A percentile compares a stretch with the other conserved stretches of the same genome.
phyloP scores from a whole-genome alignment of 1,140 invertebrate genomes.

The Tetranychus urticae region DNA sequence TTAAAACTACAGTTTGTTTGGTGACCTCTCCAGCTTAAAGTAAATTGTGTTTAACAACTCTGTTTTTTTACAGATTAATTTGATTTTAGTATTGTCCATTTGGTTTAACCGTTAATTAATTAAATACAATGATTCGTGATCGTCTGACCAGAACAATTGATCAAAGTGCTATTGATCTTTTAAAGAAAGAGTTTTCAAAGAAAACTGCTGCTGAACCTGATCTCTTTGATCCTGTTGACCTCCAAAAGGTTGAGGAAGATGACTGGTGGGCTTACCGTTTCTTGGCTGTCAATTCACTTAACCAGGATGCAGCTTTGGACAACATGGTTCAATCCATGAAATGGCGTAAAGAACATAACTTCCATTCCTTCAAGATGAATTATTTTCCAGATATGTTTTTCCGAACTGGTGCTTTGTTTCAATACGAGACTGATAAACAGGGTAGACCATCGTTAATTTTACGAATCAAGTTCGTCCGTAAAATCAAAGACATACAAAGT shows the following conservation, averaged over 20 bases:
- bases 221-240: constrained; percentile 3
- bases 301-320: constrained; percentile 2
- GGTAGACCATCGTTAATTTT: constrained; percentile 1
- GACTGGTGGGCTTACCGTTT: constrained; percentile 10
- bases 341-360: constrained; percentile 2
- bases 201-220: neutral
- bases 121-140: too few relatives aligned
- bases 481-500: constrained; percentile 3
- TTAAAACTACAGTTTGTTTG: too few relatives aligned
- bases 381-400: constrained; percentile 4
- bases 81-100: too few relatives aligned
- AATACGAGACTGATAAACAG: neutral
- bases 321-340: constrained; percentile 5
- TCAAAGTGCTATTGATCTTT: too few relatives aligned
- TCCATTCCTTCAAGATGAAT: neutral
- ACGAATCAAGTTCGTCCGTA: constrained; percentile 5
- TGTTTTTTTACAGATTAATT: too few relatives aligned
- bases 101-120: too few relatives aligned
- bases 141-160: too few relatives aligned
- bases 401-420: neutral
- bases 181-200: too few relatives aligned
- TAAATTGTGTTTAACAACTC: too few relatives aligned
- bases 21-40: too few relatives aligned
- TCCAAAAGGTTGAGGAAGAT: constrained; percentile 6
- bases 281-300: constrained; percentile 1